Conservation (phyloP, 1,140 invertebrate genomes). For the Drosophila busckii region DNA sequence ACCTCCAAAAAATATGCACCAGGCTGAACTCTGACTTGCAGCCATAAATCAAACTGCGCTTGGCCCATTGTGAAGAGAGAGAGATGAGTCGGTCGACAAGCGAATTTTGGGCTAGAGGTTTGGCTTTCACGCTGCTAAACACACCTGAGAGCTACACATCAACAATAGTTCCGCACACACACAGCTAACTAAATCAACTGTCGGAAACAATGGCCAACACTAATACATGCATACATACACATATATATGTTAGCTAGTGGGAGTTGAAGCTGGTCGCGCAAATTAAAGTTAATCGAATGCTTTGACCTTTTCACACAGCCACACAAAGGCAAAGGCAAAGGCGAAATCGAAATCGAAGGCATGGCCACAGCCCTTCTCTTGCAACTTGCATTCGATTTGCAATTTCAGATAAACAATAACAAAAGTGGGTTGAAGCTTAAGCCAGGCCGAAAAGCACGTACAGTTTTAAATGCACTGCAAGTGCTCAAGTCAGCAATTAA, state of each 20-base stretch:
- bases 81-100: conserved; percentile 48
- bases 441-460: conserved; percentile 1
- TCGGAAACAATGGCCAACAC: conserved; percentile 46
- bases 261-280: conserved; percentile 37
- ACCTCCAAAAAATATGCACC: conserved; percentile 10
- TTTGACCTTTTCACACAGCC: conserved; percentile 65
- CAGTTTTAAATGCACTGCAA: not conserved
- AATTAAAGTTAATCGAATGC: conserved; percentile 75
- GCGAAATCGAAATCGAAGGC: conserved; percentile 15
- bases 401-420: conserved; percentile 61
- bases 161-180: too few species aligned
- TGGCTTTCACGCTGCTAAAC: conserved; percentile 61
- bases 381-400: conserved; percentile 67
- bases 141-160: conserved; percentile 54
- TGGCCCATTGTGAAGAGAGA: conserved; percentile 39
- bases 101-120: conserved; percentile 38
- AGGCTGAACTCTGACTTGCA: conserved; percentile 58
- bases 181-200: conserved; percentile 62
- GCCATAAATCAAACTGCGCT: conserved; percentile 54
- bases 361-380: conserved; percentile 48
- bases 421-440: too few species aligned
- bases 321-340: conserved; percentile 14
- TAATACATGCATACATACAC: conserved; percentile 11
- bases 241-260: conserved; percentile 3
- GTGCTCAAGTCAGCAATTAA: not conserved